Conservation (phyloP, 2,888 invertebrate genomes). For the Arrhopalites spinosus region DNA sequence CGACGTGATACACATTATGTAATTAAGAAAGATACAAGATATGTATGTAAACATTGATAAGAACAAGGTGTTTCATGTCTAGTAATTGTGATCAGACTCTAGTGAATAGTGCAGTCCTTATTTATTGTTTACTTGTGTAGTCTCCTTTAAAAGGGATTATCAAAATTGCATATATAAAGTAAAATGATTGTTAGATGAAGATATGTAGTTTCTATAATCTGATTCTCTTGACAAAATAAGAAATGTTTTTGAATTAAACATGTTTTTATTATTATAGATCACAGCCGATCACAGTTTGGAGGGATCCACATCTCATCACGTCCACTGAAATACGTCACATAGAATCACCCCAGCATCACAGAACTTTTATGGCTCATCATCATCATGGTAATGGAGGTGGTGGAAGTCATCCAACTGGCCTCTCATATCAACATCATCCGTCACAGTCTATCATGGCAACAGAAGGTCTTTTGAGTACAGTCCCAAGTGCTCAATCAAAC, state of each 20-base stretch:
- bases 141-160: too few species aligned
- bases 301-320: conserved; percentile 65
- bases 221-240: too few species aligned
- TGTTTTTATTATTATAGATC: conserved; percentile 22
- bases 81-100: too few species aligned
- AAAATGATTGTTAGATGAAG: too few species aligned
- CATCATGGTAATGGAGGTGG: conserved; percentile 56
- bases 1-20: too few species aligned
- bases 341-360: conserved; percentile 66
- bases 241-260: not conserved
- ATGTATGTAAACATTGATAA: too few species aligned
- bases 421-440: conserved; percentile 27
- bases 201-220: too few species aligned
- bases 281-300: conserved; percentile 63
- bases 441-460: not conserved
- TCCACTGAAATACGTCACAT: conserved; percentile 66
- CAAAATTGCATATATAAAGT: too few species aligned
- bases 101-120: too few species aligned
- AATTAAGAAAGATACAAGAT: too few species aligned
- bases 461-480: not conserved
- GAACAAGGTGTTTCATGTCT: too few species aligned
- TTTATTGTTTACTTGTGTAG: too few species aligned
- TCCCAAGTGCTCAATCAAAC: not conserved
- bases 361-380: conserved; percentile 62
- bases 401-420: conserved; percentile 26